These are phyloP conservation scores for Vireo altiloquus DNA, from an alignment of 2,113 vertebrate genomes.

Conservation along the genomic window DNA sequence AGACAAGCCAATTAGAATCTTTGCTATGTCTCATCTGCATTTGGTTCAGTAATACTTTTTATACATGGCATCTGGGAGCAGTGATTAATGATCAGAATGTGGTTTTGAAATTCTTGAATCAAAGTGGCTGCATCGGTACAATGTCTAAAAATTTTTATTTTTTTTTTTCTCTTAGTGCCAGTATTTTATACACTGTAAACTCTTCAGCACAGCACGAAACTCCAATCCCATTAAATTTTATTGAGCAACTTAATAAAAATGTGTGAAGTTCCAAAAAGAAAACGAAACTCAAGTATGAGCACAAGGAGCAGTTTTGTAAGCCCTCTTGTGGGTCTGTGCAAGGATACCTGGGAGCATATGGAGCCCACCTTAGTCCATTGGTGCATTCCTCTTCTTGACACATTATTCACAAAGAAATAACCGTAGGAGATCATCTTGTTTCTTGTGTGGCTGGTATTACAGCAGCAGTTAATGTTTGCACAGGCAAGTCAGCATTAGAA, in stretches of 20 bases:
- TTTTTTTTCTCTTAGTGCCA: neutral
- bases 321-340: neutral
- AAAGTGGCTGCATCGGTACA: neutral
- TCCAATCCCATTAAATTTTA: constrained; percentile 54
- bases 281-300: neutral
- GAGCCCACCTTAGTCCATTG: neutral
- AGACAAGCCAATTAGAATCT: neutral
- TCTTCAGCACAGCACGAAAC: constrained; percentile 44
- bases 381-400: neutral
- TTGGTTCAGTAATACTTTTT: neutral
- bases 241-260: constrained; percentile 16
- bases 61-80: neutral
- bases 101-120: constrained; percentile 33
- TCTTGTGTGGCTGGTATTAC: neutral
- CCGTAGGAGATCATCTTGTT: neutral
- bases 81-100: constrained; percentile 17
- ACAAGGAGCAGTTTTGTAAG: neutral
- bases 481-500: neutral
- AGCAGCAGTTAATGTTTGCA: neutral
- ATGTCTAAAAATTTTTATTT: constrained; percentile 20
- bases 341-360: neutral
- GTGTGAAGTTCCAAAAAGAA: neutral
- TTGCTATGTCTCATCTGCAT: constrained; percentile 6
- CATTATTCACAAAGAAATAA: neutral
- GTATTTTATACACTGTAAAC: constrained; percentile 12